Conservation (phyloP, 2,888 invertebrate genomes). For the Ferrisia virgata region DNA sequence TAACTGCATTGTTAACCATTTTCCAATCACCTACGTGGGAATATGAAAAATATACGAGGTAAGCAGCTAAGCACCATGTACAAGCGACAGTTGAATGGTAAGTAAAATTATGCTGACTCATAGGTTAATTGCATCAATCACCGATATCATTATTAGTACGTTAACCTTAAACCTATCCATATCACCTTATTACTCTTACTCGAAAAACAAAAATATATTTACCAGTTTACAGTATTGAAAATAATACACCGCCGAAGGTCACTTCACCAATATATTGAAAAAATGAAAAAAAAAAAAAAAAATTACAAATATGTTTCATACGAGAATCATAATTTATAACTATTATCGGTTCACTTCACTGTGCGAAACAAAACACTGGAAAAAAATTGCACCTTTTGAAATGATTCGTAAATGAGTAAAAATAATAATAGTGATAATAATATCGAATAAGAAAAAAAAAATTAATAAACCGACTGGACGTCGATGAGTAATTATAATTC, state of each 20-base stretch:
- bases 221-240: background rate
- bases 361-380: background rate
- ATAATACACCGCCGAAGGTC: background rate
- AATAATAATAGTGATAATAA: too few relatives aligned
- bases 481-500: background rate
- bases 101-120: background rate
- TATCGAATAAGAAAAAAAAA: too few relatives aligned
- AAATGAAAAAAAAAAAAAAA: background rate
- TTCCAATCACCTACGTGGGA: background rate
- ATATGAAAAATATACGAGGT: background rate
- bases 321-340: background rate
- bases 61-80: too few relatives aligned
- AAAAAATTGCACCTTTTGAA: background rate
- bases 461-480: background rate
- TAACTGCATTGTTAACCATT: too few relatives aligned
- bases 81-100: background rate
- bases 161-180: background rate
- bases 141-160: background rate
- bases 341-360: background rate
- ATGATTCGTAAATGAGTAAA: background rate
- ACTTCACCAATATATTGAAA: background rate
- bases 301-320: background rate
- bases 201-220: background rate
- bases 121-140: background rate
- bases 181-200: background rate